phyloP scores from a whole-genome alignment of 2,113 vertebrate genomes.

The Bubalus kerabau region DNA sequence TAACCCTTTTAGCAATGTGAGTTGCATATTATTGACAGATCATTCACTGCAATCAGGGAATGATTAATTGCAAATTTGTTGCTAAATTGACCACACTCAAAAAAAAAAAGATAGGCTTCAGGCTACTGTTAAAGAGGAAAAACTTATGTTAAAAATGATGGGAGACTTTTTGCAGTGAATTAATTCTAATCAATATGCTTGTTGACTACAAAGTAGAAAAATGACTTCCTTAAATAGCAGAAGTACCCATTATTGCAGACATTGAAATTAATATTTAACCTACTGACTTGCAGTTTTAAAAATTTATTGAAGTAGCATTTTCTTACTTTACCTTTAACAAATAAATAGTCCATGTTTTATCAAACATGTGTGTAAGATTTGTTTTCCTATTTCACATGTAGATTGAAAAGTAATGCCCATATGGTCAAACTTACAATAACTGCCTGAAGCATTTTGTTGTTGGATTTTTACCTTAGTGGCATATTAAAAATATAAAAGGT shows the following conservation, averaged over 20 bases:
- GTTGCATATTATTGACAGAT: conserved; percentile 78
- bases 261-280: conserved; percentile 85
- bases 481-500: conserved; percentile 25
- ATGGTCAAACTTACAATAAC: conserved; percentile 45
- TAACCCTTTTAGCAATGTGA: conserved; percentile 79
- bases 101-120: conserved; percentile 68
- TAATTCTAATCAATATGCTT: conserved; percentile 82
- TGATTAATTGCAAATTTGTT: conserved; percentile 85
- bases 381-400: conserved; percentile 48
- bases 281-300: conserved; percentile 53
- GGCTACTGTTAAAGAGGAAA: conserved; percentile 75
- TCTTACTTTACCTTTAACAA: conserved; percentile 64
- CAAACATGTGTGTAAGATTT: not conserved
- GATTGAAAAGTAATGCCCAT: conserved; percentile 13
- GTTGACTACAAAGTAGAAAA: conserved; percentile 78
- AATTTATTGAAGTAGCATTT: conserved; percentile 64
- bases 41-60: conserved; percentile 81
- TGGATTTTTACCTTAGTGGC: not conserved
- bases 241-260: conserved; percentile 74
- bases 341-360: conserved; percentile 30
- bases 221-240: conserved; percentile 81
- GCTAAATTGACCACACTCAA: conserved; percentile 76
- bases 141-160: conserved; percentile 80
- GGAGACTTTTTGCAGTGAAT: conserved; percentile 78
- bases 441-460: conserved; percentile 10